Evolutionary conservation across 2,113 vertebrate species (phyloP).

Genomic region (Cryptomyrus ogoouensis): DNA sequence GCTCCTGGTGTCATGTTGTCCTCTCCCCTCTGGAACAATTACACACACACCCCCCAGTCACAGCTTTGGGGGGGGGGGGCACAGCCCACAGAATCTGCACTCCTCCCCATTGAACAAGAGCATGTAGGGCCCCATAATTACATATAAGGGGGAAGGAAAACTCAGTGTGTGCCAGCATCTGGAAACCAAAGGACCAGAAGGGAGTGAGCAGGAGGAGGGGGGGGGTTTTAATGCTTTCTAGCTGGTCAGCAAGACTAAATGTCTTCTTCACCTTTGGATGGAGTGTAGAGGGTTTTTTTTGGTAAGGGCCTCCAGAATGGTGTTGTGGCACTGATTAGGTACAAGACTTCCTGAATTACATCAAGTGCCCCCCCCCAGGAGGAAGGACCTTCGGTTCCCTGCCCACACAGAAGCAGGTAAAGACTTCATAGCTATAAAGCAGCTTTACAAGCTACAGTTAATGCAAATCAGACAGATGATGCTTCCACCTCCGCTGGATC

Average conservation of each 20-base stretch:
- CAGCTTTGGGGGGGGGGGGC: background rate
- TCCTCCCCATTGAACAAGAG: background rate
- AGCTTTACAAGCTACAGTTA: background rate
- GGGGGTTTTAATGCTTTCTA: background rate
- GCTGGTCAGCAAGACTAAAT: background rate
- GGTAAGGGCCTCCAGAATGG: background rate
- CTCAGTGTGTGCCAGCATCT: background rate
- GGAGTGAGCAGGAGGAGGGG: background rate
- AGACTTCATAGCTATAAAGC: background rate
- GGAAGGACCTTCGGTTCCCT: background rate
- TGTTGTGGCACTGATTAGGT: background rate
- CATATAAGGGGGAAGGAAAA: no score
- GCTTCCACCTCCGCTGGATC: background rate
- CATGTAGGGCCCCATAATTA: background rate
- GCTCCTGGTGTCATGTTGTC: constrained; percentile 11
- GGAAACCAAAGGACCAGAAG: background rate
- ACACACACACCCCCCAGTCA: background rate
- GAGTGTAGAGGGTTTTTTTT: background rate
- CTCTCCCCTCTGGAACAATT: constrained; percentile 2
- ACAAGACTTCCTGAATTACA: background rate
- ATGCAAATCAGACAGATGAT: background rate
- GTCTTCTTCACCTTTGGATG: background rate
- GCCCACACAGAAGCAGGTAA: background rate
- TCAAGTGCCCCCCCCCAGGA: background rate
- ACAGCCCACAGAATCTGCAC: background rate